Percentiles rank a stretch among this genome's conserved stretches.
Conservation (phyloP, 2,888 invertebrate species). For the Acrocera orbiculus region DNA sequence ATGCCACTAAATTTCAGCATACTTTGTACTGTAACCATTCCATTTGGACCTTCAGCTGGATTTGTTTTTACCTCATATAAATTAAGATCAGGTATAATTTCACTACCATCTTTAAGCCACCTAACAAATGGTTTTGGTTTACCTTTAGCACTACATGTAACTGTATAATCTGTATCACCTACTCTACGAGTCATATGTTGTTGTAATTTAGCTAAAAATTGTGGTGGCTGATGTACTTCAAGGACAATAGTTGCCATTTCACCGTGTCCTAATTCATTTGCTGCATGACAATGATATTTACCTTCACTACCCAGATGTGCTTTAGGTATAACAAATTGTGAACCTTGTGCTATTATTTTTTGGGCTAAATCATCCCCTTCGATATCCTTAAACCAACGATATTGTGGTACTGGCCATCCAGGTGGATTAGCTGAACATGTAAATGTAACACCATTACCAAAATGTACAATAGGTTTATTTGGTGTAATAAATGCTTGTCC, state of each 20-base stretch:
- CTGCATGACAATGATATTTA: constrained; percentile 76
- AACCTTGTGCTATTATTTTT: constrained; percentile 56
- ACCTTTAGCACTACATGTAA: constrained; percentile 71
- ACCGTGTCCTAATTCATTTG: constrained; percentile 75
- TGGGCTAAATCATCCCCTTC: constrained; percentile 41
- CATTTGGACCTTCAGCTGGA: constrained; percentile 57
- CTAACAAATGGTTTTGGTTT: constrained; percentile 70
- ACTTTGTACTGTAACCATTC: constrained; percentile 67
- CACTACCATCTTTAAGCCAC: constrained; percentile 74
- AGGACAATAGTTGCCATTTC: constrained; percentile 67
- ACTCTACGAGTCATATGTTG: constrained; percentile 65
- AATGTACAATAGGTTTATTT: constrained; percentile 66
- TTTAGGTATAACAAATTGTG: constrained; percentile 68
- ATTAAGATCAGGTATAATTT: constrained; percentile 57
- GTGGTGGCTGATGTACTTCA: constrained; percentile 77
- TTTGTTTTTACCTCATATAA: constrained; percentile 68
- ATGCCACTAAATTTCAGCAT: constrained; percentile 64
- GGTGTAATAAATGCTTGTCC: constrained; percentile 70
- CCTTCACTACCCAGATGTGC: constrained; percentile 77
- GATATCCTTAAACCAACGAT: constrained; percentile 73
- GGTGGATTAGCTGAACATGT: constrained; percentile 77
- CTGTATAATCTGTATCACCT: constrained; percentile 59
- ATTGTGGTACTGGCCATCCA: constrained; percentile 84
- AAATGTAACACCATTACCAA: constrained; percentile 63
- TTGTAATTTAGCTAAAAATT: constrained; percentile 64